Percentiles rank a stretch among this genome's conserved stretches.
Conservation (phyloP, 30 jellyfish, hydroid and myxozoan genomes). For the Euphysa ruthae region DNA sequence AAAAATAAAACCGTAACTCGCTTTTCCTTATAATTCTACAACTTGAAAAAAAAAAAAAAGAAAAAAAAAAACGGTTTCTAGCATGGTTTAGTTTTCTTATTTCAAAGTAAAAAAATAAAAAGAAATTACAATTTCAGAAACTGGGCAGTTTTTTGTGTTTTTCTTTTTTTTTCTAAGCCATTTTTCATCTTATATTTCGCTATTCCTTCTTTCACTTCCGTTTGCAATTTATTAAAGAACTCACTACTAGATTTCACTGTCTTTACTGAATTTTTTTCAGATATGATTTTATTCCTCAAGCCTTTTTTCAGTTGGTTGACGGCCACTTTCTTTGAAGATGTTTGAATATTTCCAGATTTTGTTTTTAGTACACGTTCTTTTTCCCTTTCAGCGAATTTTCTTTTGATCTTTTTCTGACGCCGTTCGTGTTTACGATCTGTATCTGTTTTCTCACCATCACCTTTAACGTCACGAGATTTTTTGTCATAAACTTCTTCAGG, state of each 20-base stretch:
- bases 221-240: slow-evolving; percentile 71
- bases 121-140: not conserved
- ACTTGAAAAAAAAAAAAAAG: too few relatives aligned
- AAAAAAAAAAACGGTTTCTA: too few relatives aligned
- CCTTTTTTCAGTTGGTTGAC: slow-evolving; percentile 26
- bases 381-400: slow-evolving; percentile 28
- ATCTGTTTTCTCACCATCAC: slow-evolving; percentile 35
- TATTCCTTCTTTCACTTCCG: slow-evolving; percentile 40
- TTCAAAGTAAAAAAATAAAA: too few relatives aligned
- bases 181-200: not conserved
- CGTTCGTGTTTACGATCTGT: slow-evolving; percentile 40
- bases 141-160: not conserved
- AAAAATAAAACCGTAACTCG: too few relatives aligned
- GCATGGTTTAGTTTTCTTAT: too few relatives aligned
- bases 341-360: slow-evolving; percentile 17
- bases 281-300: slow-evolving; percentile 16
- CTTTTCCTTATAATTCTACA: too few relatives aligned
- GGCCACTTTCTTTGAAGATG: slow-evolving; percentile 23
- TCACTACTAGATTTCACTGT: slow-evolving; percentile 32
- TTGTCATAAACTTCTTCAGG: slow-evolving; percentile 38
- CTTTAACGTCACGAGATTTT: slow-evolving; percentile 19
- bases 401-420: slow-evolving; percentile 31
- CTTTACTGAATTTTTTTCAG: slow-evolving; percentile 18
- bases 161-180: not conserved
- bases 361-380: slow-evolving; percentile 21